A percentile compares a stretch with the other conserved stretches of the same genome.
Conservation (phyloP, 92 coral and sea anemone genomes). For the Pocillopora meandrina region DNA sequence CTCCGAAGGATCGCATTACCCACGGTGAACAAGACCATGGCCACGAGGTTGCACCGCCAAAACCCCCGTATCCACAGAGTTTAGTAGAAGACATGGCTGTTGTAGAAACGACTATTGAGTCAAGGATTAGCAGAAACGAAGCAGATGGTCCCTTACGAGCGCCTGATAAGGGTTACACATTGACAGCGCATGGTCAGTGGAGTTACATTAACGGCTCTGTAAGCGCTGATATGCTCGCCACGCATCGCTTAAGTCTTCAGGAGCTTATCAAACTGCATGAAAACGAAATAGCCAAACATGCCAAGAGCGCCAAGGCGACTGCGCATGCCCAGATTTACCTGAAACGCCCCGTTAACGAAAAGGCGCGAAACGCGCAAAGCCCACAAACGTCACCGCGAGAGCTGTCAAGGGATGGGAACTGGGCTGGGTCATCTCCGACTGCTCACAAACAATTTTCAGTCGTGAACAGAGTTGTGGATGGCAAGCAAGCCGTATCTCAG, state of each 20-base stretch:
- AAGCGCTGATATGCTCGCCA: constrained; percentile 53
- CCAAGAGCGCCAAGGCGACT: constrained; percentile 82
- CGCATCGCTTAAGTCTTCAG: constrained; percentile 86
- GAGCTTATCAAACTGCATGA: constrained; percentile 93
- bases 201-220: constrained; percentile 18
- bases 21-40: constrained; percentile 15
- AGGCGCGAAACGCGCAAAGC: constrained; percentile 1
- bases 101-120: constrained; percentile 23
- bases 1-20: constrained; percentile 23
- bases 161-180: neutral
- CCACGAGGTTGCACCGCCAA: constrained; percentile 39
- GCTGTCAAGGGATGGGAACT: constrained; percentile 28
- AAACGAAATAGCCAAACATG: constrained; percentile 87
- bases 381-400: constrained; percentile 29
- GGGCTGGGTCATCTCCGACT: constrained; percentile 6
- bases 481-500: constrained; percentile 31
- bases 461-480: constrained; percentile 27
- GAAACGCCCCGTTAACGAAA: constrained; percentile 64
- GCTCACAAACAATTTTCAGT: constrained; percentile 25
- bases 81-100: constrained; percentile 38
- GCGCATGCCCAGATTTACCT: constrained; percentile 71
- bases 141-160: constrained; percentile 12
- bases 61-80: constrained; percentile 46
- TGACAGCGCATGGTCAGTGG: constrained; percentile 21
- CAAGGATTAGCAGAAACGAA: constrained; percentile 11